A percentile compares a stretch with the other conserved stretches of the same genome.
phyloP scores from a whole-genome alignment of 2,888 invertebrate species.

The Hypercompe scribonia region DNA sequence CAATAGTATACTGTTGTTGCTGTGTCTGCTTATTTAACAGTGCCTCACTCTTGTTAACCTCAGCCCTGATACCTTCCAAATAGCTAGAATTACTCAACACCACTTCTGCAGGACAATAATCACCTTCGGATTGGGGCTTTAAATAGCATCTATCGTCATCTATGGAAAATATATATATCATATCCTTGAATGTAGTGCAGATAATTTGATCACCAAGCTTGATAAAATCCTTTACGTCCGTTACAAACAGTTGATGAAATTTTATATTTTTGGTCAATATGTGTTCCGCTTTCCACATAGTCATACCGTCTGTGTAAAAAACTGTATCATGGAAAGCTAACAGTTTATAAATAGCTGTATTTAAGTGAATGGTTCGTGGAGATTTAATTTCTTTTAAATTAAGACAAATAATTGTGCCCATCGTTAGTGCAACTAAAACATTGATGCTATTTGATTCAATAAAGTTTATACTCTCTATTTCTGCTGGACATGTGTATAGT shows the following conservation, averaged over 20 bases:
- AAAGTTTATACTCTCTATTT: conserved; percentile 67
- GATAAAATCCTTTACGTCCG: conserved; percentile 69
- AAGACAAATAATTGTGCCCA: conserved; percentile 70
- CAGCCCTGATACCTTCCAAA: conserved; percentile 63
- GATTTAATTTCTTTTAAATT: conserved; percentile 47
- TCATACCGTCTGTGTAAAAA: conserved; percentile 71
- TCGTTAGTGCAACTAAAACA: conserved; percentile 64
- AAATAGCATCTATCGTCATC: conserved; percentile 60
- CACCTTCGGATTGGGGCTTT: conserved; percentile 43
- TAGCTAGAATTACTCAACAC: conserved; percentile 66
- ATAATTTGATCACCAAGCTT: conserved; percentile 63
- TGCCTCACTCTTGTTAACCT: conserved; percentile 63
- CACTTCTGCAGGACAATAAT: conserved; percentile 64
- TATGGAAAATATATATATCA: conserved; percentile 66
- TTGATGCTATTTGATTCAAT: conserved; percentile 44
- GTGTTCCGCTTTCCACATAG: conserved; percentile 73
- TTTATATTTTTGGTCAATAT: conserved; percentile 55
- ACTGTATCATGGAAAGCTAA: conserved; percentile 53
- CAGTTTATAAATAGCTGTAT: conserved; percentile 68
- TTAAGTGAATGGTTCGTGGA: conserved; percentile 66
- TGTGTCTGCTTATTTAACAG: conserved; percentile 59
- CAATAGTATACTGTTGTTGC: conserved; percentile 69
- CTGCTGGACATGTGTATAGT: conserved; percentile 68
- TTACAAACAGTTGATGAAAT: conserved; percentile 65
- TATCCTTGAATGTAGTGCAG: conserved; percentile 71